Conservation (phyloP, 2,797 vertebrate species). For the Gymnoscopelus microlampas region DNA sequence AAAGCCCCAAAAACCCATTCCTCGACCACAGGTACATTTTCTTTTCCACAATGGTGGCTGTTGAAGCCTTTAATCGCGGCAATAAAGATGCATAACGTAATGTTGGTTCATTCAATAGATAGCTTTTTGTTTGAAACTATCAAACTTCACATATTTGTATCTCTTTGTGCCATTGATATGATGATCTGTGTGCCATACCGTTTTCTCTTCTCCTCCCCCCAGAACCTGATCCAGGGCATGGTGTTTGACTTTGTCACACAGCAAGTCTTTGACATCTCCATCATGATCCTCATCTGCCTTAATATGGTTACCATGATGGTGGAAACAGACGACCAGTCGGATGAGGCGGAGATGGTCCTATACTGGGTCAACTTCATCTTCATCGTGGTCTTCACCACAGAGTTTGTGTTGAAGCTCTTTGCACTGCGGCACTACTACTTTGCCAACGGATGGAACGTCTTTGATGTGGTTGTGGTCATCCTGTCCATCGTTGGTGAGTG, state of each 20-base stretch:
- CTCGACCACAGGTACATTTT: slow-evolving; percentile 89
- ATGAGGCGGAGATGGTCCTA: slow-evolving; percentile 91
- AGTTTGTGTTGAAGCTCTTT: slow-evolving; percentile 97
- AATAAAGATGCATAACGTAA: not conserved
- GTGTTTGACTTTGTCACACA: slow-evolving; percentile 98
- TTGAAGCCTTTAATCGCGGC: not conserved
- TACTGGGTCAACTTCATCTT: slow-evolving; percentile 99
- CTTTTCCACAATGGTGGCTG: not conserved
- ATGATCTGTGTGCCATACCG: slow-evolving; percentile 2
- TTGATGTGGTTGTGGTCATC: slow-evolving; percentile 98
- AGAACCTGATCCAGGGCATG: slow-evolving; percentile 96
- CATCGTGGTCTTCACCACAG: slow-evolving; percentile 95
- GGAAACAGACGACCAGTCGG: slow-evolving; percentile 95
- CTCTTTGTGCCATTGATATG: not conserved
- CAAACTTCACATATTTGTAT: not conserved
- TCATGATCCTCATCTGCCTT: slow-evolving; percentile 99
- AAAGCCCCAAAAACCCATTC: slow-evolving; percentile 98
- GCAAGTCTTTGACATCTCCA: slow-evolving; percentile 98
- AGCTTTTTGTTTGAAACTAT: not conserved
- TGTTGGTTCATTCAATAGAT: not conserved
- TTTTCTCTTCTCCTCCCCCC: slow-evolving; percentile 15
- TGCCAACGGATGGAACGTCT: slow-evolving; percentile 99
- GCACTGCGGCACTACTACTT: slow-evolving; percentile 98
- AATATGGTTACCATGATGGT: slow-evolving; percentile 99
- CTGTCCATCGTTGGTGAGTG: slow-evolving; percentile 97